Evolutionary conservation across 2,113 vertebrate species (phyloP).

Genomic region (Plestiodon gilberti): DNA sequence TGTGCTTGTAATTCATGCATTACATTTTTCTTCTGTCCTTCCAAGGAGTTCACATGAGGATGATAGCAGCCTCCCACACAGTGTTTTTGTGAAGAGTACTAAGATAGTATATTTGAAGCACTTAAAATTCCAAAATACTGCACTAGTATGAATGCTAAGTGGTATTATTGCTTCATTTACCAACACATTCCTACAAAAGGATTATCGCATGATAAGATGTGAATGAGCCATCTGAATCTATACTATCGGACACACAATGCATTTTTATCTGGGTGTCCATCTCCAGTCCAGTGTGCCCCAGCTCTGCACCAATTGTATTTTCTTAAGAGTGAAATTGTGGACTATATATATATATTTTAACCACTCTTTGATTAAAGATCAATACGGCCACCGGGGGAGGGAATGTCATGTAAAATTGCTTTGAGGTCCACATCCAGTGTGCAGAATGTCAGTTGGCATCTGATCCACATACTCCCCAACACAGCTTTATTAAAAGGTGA

Average conservation of each 20-base stretch:
- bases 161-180: background rate
- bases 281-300: background rate
- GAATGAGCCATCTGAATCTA: background rate
- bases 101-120: no score
- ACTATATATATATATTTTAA: background rate
- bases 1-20: background rate
- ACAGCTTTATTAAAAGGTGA: background rate
- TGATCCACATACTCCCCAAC: constrained; percentile 39
- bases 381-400: background rate
- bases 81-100: background rate
- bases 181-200: background rate
- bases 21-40: background rate
- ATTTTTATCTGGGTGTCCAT: background rate
- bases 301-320: background rate
- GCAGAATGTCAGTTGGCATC: background rate
- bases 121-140: background rate
- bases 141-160: background rate
- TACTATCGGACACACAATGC: background rate
- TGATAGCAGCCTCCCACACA: background rate
- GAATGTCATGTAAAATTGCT: background rate
- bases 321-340: background rate
- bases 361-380: background rate
- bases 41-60: background rate
- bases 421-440: background rate
- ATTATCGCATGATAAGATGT: background rate